Conservation (phyloP, 1,140 invertebrate genomes). For the Epicauta chinensis region DNA sequence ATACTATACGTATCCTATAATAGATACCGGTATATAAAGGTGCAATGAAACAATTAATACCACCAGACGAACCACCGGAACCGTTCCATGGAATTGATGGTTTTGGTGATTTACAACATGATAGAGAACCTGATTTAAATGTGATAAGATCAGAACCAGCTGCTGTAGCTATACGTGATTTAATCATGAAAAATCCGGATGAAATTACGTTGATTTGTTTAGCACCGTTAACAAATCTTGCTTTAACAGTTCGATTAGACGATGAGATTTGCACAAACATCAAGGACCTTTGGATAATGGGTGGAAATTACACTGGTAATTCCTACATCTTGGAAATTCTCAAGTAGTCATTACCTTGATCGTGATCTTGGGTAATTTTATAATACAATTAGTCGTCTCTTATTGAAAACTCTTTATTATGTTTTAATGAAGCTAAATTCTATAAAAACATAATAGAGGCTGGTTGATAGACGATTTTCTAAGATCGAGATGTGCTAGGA, state of each 20-base stretch:
- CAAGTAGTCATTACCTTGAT: too few species aligned
- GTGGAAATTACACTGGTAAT: conserved; percentile 64
- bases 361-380: too few species aligned
- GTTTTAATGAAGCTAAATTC: too few species aligned
- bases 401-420: too few species aligned
- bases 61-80: conserved; percentile 23
- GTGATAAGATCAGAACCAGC: conserved; percentile 22
- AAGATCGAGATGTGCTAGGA: too few species aligned
- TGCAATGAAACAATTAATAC: conserved; percentile 47
- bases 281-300: conserved; percentile 66
- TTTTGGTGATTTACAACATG: conserved; percentile 50
- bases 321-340: conserved; percentile 1
- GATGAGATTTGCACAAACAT: conserved; percentile 54
- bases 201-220: conserved; percentile 57
- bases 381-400: too few species aligned
- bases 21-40: conserved; percentile 63
- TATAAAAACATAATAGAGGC: too few species aligned
- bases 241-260: conserved; percentile 62
- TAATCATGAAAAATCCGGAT: conserved; percentile 34
- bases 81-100: conserved; percentile 57
- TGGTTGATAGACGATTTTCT: too few species aligned
- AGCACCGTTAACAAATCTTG: conserved; percentile 72
- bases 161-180: conserved; percentile 17
- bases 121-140: conserved; percentile 23
- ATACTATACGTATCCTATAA: conserved; percentile 18